Evolutionary conservation across 64 coral and sea anemone genomes (phyloP), one percentile per base, ranked within the genome.

Genomic region (Catalaphyllia jardinei): DNA sequence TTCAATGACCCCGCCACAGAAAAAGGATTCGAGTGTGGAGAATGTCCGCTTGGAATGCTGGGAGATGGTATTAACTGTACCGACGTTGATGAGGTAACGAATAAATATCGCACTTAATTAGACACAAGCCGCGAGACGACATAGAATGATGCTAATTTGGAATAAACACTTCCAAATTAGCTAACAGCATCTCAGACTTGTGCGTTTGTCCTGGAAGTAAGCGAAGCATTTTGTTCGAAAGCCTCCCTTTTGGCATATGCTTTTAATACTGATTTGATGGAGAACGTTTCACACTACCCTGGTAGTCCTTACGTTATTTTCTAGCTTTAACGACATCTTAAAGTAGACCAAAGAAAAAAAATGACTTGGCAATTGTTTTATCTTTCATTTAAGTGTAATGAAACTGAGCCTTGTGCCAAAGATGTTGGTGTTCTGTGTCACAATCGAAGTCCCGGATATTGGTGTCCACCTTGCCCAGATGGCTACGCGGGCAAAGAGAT

Each of bases 31-130:
- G 87, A 91, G 29, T 98, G 96, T 78, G 96, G 96, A 22, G 88
- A 89, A 24, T 98, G 96, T 62, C 96, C 96, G 0, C 88, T 98
- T n/a, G 96, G 96, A 38, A 95, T 98, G 96, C 82, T 94, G 61
- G 96, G 96, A 29, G 86, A 98, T 52, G 96, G 96, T 29, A 29
- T 94, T 22, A 94, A 94, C 80, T 98, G 96, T 8, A 92, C 92
- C 10, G 96, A 94, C 27, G 62, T 98, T 11, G 87, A 98, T 82
- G 96, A 98, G 96, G 96, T 98, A 76, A 46, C 15, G 10, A 28
- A 11, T 20, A 49, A 16, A 38, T 25, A 20, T 73, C 6, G 4
- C 20, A 18, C 8, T 39, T n/a, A 19, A 52, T 79, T 13, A 14
- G 15, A 1, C 0, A 52, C 12, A 52, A 52, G 31, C 29, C 51